Evolutionary conservation across 2,113 vertebrate species (phyloP).

Genomic region (Pungitius pungitius): DNA sequence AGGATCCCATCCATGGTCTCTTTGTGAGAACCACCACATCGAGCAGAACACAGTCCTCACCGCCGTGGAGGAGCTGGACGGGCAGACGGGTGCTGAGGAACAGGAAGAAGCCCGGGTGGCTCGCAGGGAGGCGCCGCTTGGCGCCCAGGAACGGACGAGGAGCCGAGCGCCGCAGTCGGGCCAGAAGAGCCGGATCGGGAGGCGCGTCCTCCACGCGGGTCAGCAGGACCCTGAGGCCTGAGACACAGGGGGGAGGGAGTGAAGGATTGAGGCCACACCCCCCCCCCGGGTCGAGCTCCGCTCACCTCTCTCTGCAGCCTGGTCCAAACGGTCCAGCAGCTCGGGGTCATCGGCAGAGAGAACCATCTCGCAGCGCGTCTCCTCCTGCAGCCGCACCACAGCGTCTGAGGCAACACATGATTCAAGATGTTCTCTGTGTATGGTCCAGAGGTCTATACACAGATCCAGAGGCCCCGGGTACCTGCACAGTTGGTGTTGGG

Average conservation of each 20-base stretch:
- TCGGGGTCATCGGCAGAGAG: conserved; percentile 76
- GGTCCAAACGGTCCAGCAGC: conserved; percentile 74
- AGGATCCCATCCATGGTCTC: too few relatives aligned
- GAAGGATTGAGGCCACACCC: too few relatives aligned
- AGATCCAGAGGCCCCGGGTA: too few relatives aligned
- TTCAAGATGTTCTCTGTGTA: too few relatives aligned
- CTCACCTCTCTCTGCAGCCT: conserved; percentile 75
- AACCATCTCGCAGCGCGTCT: conserved; percentile 63
- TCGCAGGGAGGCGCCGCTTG: neutral
- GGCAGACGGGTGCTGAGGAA: conserved; percentile 83
- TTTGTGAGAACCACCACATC: too few relatives aligned
- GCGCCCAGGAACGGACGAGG: conserved; percentile 14
- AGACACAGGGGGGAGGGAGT: neutral
- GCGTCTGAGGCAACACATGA: too few relatives aligned
- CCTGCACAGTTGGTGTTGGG: conserved; percentile 58
- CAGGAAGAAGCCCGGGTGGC: conserved; percentile 77
- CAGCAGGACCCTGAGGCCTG: conserved; percentile 82
- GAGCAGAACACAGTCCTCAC: too few relatives aligned
- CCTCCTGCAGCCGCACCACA: conserved; percentile 23
- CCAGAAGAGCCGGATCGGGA: conserved; percentile 54
- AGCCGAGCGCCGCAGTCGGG: conserved; percentile 39
- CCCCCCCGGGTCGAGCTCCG: too few relatives aligned
- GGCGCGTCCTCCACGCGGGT: conserved; percentile 70
- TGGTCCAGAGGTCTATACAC: too few relatives aligned
- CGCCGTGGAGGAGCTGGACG: conserved; percentile 66